These are phyloP conservation scores for Lepisosteus osseus DNA, from an alignment of 2,113 vertebrate species.

Conservation along the genomic window DNA sequence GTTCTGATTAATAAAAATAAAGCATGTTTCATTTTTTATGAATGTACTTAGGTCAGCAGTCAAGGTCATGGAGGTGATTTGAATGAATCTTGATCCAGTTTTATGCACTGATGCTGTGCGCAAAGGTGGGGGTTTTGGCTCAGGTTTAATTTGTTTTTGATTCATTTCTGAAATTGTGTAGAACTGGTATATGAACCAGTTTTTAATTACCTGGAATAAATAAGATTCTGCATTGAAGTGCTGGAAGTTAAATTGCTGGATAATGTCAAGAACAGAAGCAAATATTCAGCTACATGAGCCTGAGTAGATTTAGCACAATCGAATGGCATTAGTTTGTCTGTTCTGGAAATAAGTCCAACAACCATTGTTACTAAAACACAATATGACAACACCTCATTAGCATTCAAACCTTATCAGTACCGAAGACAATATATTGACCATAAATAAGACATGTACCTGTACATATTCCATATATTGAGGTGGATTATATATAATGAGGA, in stretches of 20 bases:
- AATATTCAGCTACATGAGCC: background rate
- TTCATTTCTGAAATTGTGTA: conserved; percentile 22
- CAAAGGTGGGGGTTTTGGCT: background rate
- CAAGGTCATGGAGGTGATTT: conserved; percentile 37
- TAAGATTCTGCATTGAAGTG: conserved; percentile 7
- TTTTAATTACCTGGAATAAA: conserved; percentile 19
- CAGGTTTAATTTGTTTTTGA: conserved; percentile 18
- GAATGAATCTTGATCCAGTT: conserved; percentile 31
- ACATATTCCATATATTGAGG: too few species aligned
- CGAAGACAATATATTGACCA: too few species aligned
- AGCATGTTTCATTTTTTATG: conserved; percentile 54
- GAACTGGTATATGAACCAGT: conserved; percentile 9
- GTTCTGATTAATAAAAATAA: conserved; percentile 57
- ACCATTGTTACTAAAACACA: too few species aligned
- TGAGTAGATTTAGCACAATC: background rate
- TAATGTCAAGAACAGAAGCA: conserved; percentile 1
- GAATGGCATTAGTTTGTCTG: too few species aligned
- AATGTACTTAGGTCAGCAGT: conserved; percentile 48
- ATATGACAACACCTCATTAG: too few species aligned
- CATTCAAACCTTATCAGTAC: too few species aligned
- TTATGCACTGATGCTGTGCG: conserved; percentile 33
- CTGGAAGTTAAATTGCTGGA: conserved; percentile 5
- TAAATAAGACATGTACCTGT: too few species aligned
- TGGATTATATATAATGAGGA: too few species aligned
- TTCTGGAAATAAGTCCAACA: too few species aligned